phyloP scores from a whole-genome alignment of 2,113 vertebrate species.

The Mohoua ochrocephala region DNA sequence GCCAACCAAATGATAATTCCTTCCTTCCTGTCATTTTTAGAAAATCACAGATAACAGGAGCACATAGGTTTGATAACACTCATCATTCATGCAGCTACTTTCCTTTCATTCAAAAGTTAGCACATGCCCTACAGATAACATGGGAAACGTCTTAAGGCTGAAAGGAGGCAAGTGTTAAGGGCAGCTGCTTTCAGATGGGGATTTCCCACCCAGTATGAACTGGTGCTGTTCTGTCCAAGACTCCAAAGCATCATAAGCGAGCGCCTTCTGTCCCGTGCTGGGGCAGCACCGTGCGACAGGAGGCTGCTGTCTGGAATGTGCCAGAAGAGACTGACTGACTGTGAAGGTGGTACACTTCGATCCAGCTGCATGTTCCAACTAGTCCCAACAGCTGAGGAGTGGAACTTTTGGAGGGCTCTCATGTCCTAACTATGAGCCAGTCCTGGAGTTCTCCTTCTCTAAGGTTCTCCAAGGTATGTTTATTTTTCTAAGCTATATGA shows the following conservation, averaged over 20 bases:
- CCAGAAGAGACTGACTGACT: not conserved
- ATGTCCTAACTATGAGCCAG: not conserved
- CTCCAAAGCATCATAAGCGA: fast-evolving
- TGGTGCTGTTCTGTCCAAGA: not conserved
- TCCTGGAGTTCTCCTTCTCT: not conserved
- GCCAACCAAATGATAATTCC: not conserved
- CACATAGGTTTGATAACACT: not conserved
- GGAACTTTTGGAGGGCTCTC: not conserved
- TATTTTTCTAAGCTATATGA: not conserved
- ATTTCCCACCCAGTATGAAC: not conserved
- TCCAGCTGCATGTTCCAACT: not conserved
- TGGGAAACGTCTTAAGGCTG: not conserved
- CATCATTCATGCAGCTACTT: not conserved
- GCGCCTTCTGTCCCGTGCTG: not conserved
- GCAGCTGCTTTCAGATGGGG: not conserved
- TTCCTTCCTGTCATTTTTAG: not conserved
- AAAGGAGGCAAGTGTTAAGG: not conserved
- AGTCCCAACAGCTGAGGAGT: not conserved
- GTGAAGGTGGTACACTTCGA: not conserved
- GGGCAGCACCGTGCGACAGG: not conserved
- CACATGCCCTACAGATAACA: not conserved
- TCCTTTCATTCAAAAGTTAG: not conserved
- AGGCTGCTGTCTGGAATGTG: not conserved
- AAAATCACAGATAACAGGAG: not conserved
- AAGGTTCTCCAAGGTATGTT: not conserved